Percentiles rank a stretch among this genome's conserved stretches.
phyloP scores from a whole-genome alignment of 2,113 vertebrate genomes.

The Silurus asotus region DNA sequence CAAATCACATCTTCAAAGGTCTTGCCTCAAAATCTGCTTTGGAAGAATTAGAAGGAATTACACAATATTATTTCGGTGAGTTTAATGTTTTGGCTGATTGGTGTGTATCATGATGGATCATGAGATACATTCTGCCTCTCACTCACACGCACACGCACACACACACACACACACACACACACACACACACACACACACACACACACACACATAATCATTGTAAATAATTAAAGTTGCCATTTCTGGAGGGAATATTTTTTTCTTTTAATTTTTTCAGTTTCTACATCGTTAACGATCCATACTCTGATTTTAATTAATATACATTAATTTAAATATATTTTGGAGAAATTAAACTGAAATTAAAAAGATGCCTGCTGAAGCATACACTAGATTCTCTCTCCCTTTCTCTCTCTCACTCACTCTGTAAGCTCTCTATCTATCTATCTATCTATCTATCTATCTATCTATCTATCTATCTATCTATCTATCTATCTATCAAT shows the following conservation, averaged over 20 bases:
- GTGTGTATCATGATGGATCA: too few species aligned
- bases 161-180: conserved; percentile 6
- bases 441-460: too few species aligned
- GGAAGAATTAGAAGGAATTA: too few species aligned
- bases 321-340: conserved; percentile 24
- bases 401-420: not conserved
- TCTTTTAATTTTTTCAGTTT: conserved; percentile 11
- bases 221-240: not conserved
- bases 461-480: not conserved
- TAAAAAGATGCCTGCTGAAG: not conserved
- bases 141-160: not conserved
- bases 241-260: not conserved
- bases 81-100: too few species aligned
- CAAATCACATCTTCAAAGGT: too few species aligned
- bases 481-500: not conserved
- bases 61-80: too few species aligned
- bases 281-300: conserved; percentile 23
- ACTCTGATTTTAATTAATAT: conserved; percentile 26
- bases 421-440: too few species aligned
- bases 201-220: not conserved
- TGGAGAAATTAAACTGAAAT: conserved; percentile 8
- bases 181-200: conserved; percentile 2
- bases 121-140: not conserved
- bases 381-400: not conserved
- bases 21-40: too few species aligned